Conservation (phyloP, 2,888 invertebrate species). For the Eulithis prunata region DNA sequence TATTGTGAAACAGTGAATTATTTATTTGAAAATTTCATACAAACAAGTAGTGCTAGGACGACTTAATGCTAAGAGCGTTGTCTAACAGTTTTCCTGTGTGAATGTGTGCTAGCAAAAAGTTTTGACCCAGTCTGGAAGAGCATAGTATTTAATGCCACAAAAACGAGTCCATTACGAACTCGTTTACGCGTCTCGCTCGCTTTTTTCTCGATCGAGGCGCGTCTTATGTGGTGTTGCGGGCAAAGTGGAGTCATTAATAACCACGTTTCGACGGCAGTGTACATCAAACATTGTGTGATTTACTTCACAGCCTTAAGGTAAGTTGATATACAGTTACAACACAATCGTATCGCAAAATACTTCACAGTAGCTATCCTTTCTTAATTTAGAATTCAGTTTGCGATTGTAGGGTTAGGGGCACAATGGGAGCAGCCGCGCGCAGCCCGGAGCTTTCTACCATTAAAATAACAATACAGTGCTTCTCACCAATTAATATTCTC, state of each 20-base stretch:
- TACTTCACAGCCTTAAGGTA: neutral
- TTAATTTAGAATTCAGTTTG: slow-evolving; percentile 56
- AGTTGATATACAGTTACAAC: neutral
- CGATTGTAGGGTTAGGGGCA: slow-evolving; percentile 49
- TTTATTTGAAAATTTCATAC: too few species aligned
- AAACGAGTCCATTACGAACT: slow-evolving; percentile 3
- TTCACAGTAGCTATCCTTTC: slow-evolving; percentile 37
- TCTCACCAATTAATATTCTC: slow-evolving; percentile 47
- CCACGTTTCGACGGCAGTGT: neutral
- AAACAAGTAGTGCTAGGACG: too few species aligned
- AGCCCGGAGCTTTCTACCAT: slow-evolving; percentile 36
- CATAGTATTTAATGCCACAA: slow-evolving; percentile 1
- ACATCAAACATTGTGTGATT: neutral
- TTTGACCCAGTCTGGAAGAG: neutral
- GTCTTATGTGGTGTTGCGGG: neutral
- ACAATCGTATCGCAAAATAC: slow-evolving; percentile 18
- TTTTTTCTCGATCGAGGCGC: slow-evolving; percentile 2
- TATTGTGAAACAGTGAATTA: too few species aligned
- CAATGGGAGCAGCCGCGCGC: slow-evolving; percentile 44
- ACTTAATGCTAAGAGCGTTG: too few species aligned
- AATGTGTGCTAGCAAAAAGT: neutral
- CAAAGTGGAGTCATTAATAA: slow-evolving; percentile 2
- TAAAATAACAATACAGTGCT: slow-evolving; percentile 49
- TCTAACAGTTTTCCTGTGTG: too few species aligned
- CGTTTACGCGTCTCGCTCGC: neutral